Base-by-base conservation (phyloP, 1,140 invertebrate species). In the Conus betulinus region DNA sequence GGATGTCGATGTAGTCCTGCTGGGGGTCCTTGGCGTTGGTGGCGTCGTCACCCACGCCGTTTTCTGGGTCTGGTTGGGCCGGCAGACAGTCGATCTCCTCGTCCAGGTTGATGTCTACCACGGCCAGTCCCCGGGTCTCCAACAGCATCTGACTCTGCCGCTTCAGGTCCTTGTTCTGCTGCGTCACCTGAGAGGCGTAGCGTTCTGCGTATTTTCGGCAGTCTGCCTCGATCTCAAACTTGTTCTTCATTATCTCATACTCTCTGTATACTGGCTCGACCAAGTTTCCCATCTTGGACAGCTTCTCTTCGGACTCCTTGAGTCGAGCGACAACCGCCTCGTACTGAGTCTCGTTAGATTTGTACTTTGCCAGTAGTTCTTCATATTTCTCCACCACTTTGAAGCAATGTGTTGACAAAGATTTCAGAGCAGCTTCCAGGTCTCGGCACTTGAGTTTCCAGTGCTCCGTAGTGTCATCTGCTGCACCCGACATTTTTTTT, bases 161-260 rank as follows among this genome's bases (percentile, higher is more conserved):
- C 71, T 90, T 90, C 27, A 90, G 86, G n/a, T 90, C 86, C 39
- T 87, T 88, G 74, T 90, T 90, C 82, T 90, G 84, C 39, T 27
- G 84, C 17, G 85, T 79, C 27, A 90, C 86, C 90, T 91, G 88
- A 11, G 90, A 88, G n/a, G 91, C 91, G 60, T 90, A 91, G 55
- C 39, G 78, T 84, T 92, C 91, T 55, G 91, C 91, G 53, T 91
- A 89, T 13, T 88, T 55, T 55, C 91, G 82, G 88, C 91, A 92
- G 20, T 89, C 88, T 55, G 88, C 86, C 79, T 91, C 91, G 20
- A 91, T 89, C 78, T 90, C 87, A 88, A 90, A 92, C 74, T 91
- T 90, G 60, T 88, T 87, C 76, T 91, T 91, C 67, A 92, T 90
- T 76, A 84, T 84, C 39, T 91, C 89, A 89, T 91, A 92, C 84